Base-by-base conservation (phyloP, 1,140 invertebrate genomes). In the Zeugodacus cucurbitae region DNA sequence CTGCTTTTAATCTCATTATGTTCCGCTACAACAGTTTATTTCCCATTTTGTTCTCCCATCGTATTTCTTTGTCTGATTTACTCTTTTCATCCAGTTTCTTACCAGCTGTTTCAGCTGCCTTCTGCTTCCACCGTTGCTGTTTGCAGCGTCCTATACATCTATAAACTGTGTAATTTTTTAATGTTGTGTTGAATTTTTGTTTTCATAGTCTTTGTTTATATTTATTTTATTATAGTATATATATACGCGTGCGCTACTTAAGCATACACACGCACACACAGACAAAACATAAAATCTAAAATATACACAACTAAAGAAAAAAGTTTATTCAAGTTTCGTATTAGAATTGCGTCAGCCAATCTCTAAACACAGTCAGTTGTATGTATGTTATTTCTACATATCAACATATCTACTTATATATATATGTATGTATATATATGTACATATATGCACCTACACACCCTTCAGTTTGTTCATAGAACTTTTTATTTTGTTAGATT, bases 301-400 rank as follows among this genome's bases (percentile, higher is more conserved):
- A 37, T n/a, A 74, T 32, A 22, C 20, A 37, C 5, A 74, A 74
- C 1, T 37, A 8, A 11, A 74, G 22, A 70, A 74, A 67, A 67
- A 67, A 34, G 4, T 14, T 34, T 67, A 74, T 74, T 74, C 14
- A 74, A 8, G 37, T 41, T 74, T 74, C 34, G 34, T 74, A 22
- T 74, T 22, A 41, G 67, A 37, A 74, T 74, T 74, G 67, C 67
- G 67, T 74, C 67, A 74, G 67, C 34, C 67, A 17, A 74, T 74
- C 32, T 67, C 64, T 67, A 11, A 62, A 54, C 14, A 54, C 48
- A 54, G 22, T 6, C 59, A 26, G 4, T 62, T 62, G 3, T 62
- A 26, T 26, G 22, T 62, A 6, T 26, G 26, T 62, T 7, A 26
- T 7, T 26, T 14, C n/a, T 17, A 26, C 6, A 17, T 11, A 67